Evolutionary conservation across 1,140 invertebrate species (phyloP), one percentile per base, ranked within the genome.

Genomic region (Anthonomus grandis): DNA sequence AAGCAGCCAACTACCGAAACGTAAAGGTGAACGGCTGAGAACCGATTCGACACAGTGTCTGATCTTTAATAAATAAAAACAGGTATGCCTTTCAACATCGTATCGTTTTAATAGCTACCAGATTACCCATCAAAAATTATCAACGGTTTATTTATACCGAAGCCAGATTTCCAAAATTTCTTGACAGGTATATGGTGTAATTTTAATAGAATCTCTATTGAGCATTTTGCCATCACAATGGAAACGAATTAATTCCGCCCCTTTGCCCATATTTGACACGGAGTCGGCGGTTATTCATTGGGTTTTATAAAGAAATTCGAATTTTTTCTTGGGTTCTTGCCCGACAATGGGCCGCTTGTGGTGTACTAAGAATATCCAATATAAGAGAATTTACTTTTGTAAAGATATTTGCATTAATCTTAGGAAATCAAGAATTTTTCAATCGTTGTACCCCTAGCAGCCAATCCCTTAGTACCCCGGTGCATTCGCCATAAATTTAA

Each of bases 61-160:
- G 4, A 42, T 17, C 21, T 42, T 42, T 21, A 42, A 42, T 42
- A 42, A 42, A 21, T 42, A 42, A 42, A 42, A 42, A 42, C 39
- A 42, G 39, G 39, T 42, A 42, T 42, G 23, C n/a, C 39, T 21
- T 42, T 42, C 39, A 42, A 42, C 39, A n/a, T n/a, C n/a, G 39
- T 18, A 18, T 1, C 18, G 2, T 22, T n/a, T 42, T 31, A 42
- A 42, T 42, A 19, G 39, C 39, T 42, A 42, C 39, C 39, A 42
- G 39, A 42, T 42, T 42, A 42, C 39, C 39, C 39, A 42, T 42
- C 39, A 21, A 42, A n/a, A 42, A 42, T 42, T 42, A 42, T 4
- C 39, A 18, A 42, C n/a, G 39, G 39, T 42, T n/a, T 21, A 42
- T 42, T 42, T 42, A 22, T 42, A n/a, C n/a, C n/a, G n/a, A 42